phyloP scores from a whole-genome alignment of 2,113 vertebrate species.

The Mesoclemmys tuberculata region DNA sequence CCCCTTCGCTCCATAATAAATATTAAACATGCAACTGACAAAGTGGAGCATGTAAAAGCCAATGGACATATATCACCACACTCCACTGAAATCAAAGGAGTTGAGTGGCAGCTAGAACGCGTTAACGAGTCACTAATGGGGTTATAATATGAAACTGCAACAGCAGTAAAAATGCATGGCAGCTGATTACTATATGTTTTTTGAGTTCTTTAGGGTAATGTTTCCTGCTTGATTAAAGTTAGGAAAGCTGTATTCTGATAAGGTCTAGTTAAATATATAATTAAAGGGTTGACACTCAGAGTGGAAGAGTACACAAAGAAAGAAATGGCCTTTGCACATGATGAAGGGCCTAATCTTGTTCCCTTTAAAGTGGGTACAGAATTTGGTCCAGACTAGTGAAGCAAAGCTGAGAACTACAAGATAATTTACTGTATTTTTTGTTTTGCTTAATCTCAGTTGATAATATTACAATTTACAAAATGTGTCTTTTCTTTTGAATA shows the following conservation, averaged over 20 bases:
- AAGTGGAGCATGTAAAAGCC: neutral
- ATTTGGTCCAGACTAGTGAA: constrained; percentile 40
- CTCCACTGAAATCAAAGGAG: neutral
- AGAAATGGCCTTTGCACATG: neutral
- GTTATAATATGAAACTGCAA: neutral
- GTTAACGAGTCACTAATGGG: neutral
- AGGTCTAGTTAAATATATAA: fast-evolving
- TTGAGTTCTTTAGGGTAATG: neutral
- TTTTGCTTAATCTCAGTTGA: constrained; percentile 54
- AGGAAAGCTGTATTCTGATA: neutral
- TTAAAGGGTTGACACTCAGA: neutral
- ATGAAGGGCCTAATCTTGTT: neutral
- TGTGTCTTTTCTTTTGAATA: constrained; percentile 42
- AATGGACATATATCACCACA: neutral
- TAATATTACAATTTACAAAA: constrained; percentile 61
- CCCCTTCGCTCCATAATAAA: neutral
- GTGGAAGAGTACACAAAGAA: neutral
- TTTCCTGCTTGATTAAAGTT: neutral
- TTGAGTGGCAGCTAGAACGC: neutral
- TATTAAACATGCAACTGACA: neutral
- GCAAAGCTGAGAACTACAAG: constrained; percentile 52
- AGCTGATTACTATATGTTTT: neutral
- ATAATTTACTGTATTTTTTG: constrained; percentile 47
- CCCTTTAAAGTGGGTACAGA: neutral
- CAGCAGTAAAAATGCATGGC: neutral